Percentiles rank a stretch among this genome's conserved stretches.
phyloP scores from a whole-genome alignment of 2,888 invertebrate genomes.

The Coleophora flavipennella region DNA sequence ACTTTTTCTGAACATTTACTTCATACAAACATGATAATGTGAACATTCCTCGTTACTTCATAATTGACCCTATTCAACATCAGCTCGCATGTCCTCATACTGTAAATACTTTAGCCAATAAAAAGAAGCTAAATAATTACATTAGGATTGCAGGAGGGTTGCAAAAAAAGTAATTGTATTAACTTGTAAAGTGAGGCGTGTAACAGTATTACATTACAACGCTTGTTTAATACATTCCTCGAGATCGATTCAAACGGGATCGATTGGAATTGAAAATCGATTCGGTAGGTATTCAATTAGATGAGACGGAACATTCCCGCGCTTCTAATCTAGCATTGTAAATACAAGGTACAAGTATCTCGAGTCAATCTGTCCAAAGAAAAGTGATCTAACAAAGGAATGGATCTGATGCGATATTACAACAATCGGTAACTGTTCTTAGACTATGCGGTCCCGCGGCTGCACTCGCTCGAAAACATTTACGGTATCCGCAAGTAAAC shows the following conservation, averaged over 20 bases:
- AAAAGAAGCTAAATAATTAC: too few species aligned
- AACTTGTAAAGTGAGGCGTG: constrained; percentile 30
- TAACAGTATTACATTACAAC: constrained; percentile 43
- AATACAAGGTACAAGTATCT: constrained; percentile 43
- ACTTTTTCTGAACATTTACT: too few species aligned
- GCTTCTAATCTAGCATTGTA: constrained; percentile 56
- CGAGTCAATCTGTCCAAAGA: constrained; percentile 54
- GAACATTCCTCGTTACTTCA: too few species aligned
- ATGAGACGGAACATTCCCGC: constrained; percentile 52
- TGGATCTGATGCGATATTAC: constrained; percentile 47
- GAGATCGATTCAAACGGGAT: constrained; percentile 53
- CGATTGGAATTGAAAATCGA: constrained; percentile 54
- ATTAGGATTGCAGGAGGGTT: constrained; percentile 3
- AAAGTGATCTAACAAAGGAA: constrained; percentile 56
- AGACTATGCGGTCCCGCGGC: constrained; percentile 29
- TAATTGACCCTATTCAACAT: too few species aligned
- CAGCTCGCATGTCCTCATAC: too few species aligned
- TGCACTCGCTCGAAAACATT: constrained; percentile 20
- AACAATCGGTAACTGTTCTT: constrained; percentile 62
- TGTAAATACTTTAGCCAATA: too few species aligned
- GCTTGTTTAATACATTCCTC: constrained; percentile 41
- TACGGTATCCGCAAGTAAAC: constrained; percentile 41
- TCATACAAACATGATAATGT: too few species aligned
- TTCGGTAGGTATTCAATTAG: constrained; percentile 56
- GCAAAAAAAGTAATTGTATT: constrained; percentile 39